Base-by-base conservation (phyloP, 2,113 vertebrate species). In the Hucho hucho region DNA sequence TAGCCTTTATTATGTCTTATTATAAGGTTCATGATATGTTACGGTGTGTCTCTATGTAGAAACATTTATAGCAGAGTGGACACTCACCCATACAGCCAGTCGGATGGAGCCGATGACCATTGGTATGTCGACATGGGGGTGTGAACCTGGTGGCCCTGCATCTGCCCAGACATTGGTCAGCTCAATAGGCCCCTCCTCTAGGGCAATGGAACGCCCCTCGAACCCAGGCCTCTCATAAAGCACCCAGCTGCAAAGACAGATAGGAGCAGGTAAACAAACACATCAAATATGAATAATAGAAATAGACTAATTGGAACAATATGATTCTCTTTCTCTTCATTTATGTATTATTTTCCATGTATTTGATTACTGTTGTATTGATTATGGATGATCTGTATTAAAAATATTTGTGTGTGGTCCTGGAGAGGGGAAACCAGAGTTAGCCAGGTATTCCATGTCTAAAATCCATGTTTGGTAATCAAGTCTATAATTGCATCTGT, bases 181-280 rank as follows among this genome's bases (percentile, higher is more conserved):
- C 66, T 98, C 95, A 37, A 88, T 37, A 72, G 88, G 90, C 63
- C 95, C 97, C 90, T 98, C 97, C 80, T 98, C 97, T 88, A 98
- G 65, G 1, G 96, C 92, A 63, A 98, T 85, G 73, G 88, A 91
- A 12, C 93, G 92, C 0, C 97, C 97, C 89, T 96, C 93, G 87
- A 97, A 98, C 87, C 93, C 92, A 5, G 96, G 95, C 79, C 95
- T 96, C 83, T 98, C 95, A 70, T 96, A 97, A 13, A 98, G 90
- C 83, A 98, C 83, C 97, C 97, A 98, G 84, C 97, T 98, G 89
- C 69, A 81, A 25, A 43, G 69, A 72, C 3, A 79, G 26, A 71
- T 69, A 24, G n/a, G 11, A 25, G 59, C 11, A 11, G 22, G 16
- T 22, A 25, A 63, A 63, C 22, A 63, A 63, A 25, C 20, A 63